Evolutionary conservation across 2,797 vertebrate species (phyloP), one percentile per base, ranked within the genome.

Genomic region (Phataginus tricuspis): DNA sequence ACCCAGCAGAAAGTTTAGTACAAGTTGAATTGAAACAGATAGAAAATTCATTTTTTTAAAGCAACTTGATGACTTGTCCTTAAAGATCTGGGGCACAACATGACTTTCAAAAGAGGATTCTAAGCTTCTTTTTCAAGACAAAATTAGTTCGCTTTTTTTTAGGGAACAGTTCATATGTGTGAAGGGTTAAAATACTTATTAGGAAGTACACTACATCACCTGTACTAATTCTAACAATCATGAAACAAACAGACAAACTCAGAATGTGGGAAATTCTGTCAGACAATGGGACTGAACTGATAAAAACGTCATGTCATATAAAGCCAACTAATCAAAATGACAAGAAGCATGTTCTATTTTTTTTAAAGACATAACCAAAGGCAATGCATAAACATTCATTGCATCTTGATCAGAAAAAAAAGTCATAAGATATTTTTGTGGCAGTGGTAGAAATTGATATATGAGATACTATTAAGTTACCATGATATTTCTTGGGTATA

Each of bases 31-130:
- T 31, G 34, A 80, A 59, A 39, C 4, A 59, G 74, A 37, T 27
- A 57, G 74, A 95, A 92, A 94, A 90, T 71, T 21, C 19, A 37
- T 92, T 96, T 86, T 45, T 86, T 95, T 49, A 83, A 12, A 91
- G 75, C 27, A 88, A 86, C 19, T 61, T 78, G 27, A 85, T 51
- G 19, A 69, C n/a, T 91, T 85, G 18, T 49, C 83, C 61, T 93
- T 78, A 72, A 34, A 86, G 39, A 53, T 71, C 72, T 85, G 55
- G 39, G 21, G 18, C 19, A n/a, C 61, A 89, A 4, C 39, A 59
- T 71, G 25, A 71, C 14, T 7, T 74, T 96, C 72, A 57, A 83
- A 66, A 64, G 27, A 71, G 9, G 34, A 51, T 69, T 42, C 31
- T 90, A 88, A 77, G n/a, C 34, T 16, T 72, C 5, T 86, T 53